phyloP scores from a whole-genome alignment of 2,888 invertebrate genomes.

The Spisula subtruncata region DNA sequence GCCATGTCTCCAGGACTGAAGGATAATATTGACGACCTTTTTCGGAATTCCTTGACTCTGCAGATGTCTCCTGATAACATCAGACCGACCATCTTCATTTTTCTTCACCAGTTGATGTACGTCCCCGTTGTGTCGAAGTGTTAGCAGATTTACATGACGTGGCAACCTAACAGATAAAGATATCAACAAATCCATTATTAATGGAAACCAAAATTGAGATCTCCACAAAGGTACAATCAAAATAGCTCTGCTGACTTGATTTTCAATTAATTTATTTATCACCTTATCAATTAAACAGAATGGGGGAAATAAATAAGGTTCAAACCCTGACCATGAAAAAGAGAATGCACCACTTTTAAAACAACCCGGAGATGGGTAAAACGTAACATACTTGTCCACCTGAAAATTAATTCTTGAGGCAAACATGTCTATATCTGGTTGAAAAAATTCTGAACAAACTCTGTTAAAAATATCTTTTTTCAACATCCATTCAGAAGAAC shows the following conservation, averaged over 20 bases:
- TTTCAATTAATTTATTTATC: constrained; percentile 52
- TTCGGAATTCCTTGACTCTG: constrained; percentile 37
- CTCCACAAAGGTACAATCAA: constrained; percentile 54
- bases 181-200: constrained; percentile 42
- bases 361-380: constrained; percentile 44
- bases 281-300: constrained; percentile 50
- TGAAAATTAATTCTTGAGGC: constrained; percentile 50
- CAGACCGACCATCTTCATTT: constrained; percentile 30
- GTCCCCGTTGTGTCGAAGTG: constrained; percentile 39
- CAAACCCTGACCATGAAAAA: constrained; percentile 29
- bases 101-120: constrained; percentile 38
- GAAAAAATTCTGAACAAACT: too few species aligned
- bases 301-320: constrained; percentile 58
- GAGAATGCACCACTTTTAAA: constrained; percentile 41
- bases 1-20: constrained; percentile 23
- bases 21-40: constrained; percentile 33
- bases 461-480: too few species aligned
- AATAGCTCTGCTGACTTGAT: constrained; percentile 49
- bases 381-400: constrained; percentile 47
- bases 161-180: constrained; percentile 51
- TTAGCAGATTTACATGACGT: constrained; percentile 57
- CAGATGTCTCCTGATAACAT: constrained; percentile 50
- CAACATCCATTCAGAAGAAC: too few species aligned
- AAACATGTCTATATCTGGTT: too few species aligned
- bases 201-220: constrained; percentile 57